Conservation (phyloP, 2,113 vertebrate species). For the Calyptommatus sinebrachiatus region DNA sequence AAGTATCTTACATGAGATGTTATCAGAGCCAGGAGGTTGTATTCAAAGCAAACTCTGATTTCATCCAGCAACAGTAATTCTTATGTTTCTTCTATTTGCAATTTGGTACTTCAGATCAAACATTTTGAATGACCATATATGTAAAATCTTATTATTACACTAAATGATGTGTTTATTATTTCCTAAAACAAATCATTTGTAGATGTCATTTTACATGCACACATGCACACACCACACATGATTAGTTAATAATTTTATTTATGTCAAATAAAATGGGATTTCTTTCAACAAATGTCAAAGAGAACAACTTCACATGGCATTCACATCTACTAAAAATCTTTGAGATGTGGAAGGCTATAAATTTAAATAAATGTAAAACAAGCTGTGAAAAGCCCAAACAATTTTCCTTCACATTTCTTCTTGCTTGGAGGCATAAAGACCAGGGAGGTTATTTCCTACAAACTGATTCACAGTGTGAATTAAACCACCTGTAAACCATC, state of each 20-base stretch:
- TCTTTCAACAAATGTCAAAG: not conserved
- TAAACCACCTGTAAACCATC: not conserved
- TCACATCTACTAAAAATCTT: not conserved
- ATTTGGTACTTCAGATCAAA: not conserved
- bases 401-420: slow-evolving; percentile 1
- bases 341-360: not conserved
- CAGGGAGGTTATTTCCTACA: slow-evolving; percentile 11
- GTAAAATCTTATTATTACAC: not conserved
- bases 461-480: not conserved
- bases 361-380: slow-evolving; percentile 23
- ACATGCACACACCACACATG: not conserved
- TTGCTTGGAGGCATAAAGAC: slow-evolving; percentile 9
- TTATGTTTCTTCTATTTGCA: slow-evolving; percentile 2
- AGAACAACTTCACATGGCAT: not conserved
- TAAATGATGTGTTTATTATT: not conserved
- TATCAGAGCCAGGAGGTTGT: not conserved
- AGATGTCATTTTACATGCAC: not conserved
- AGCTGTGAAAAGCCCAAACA: slow-evolving; percentile 6
- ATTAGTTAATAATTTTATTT: not conserved
- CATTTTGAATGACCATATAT: not conserved
- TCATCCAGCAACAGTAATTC: not conserved
- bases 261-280: not conserved
- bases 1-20: not conserved
- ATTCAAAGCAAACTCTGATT: not conserved
- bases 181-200: not conserved